phyloP scores from a whole-genome alignment of 2,113 vertebrate species.

The Plestiodon gilberti region DNA sequence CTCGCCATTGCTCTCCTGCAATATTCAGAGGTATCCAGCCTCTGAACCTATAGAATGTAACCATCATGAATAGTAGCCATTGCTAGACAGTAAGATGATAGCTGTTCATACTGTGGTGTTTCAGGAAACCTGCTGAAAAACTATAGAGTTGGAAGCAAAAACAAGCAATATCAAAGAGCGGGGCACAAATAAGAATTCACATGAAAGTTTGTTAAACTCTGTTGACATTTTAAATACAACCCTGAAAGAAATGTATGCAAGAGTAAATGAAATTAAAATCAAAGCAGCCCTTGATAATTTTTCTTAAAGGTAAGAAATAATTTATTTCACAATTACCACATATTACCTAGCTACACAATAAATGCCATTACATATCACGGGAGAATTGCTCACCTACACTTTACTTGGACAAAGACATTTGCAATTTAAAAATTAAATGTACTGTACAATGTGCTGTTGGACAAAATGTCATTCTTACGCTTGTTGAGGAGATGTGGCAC shows the following conservation, averaged over 20 bases:
- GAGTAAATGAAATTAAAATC: conserved; percentile 65
- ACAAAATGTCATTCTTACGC: conserved; percentile 67
- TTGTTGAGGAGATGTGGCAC: conserved; percentile 67
- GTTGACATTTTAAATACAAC: background rate
- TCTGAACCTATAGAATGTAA: too few species aligned
- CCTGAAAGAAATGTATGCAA: conserved; percentile 21
- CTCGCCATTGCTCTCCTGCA: too few species aligned
- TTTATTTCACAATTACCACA: conserved; percentile 96
- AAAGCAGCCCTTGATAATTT: conserved; percentile 63
- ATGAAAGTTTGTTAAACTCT: background rate
- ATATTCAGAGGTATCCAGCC: too few species aligned
- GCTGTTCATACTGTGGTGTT: background rate
- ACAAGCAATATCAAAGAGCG: background rate
- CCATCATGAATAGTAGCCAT: too few species aligned
- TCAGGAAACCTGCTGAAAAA: background rate
- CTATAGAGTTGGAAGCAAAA: too few species aligned
- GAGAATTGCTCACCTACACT: conserved; percentile 86
- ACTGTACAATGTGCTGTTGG: conserved; percentile 84
- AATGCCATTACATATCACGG: conserved; percentile 87
- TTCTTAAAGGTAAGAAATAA: conserved; percentile 86
- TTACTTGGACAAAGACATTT: conserved; percentile 88
- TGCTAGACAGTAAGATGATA: background rate
- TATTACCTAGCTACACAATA: conserved; percentile 88
- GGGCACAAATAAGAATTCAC: background rate
- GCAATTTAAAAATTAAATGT: conserved; percentile 82